These are phyloP conservation scores for Chloromyia formosa DNA, from an alignment of 2,888 invertebrate species.

Conservation along the genomic window DNA sequence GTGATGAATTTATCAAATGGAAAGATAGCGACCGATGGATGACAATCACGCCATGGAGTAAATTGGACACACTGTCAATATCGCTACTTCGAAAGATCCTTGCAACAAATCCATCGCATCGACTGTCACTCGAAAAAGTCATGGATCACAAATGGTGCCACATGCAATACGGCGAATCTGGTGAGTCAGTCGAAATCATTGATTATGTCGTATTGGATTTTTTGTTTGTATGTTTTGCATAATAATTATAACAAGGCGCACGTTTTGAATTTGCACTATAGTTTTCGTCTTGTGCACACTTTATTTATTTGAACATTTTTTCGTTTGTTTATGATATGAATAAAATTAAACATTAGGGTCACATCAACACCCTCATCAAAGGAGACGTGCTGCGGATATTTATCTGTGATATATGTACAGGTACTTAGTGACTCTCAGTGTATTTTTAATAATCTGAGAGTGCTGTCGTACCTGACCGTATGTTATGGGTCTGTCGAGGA, in stretches of 20 bases:
- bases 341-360: too few species aligned
- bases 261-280: too few species aligned
- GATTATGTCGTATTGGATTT: too few species aligned
- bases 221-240: too few species aligned
- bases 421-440: slow-evolving; percentile 90
- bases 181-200: too few species aligned
- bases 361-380: too few species aligned
- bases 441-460: slow-evolving; percentile 61
- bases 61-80: slow-evolving; percentile 78
- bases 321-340: too few species aligned
- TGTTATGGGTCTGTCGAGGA: slow-evolving; percentile 47
- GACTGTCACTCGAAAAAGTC: slow-evolving; percentile 75
- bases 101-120: slow-evolving; percentile 70
- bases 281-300: too few species aligned
- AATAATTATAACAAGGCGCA: too few species aligned
- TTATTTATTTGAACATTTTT: too few species aligned
- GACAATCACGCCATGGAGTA: slow-evolving; percentile 79
- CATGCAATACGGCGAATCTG: slow-evolving; percentile 62
- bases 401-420: slow-evolving; percentile 68
- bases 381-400: too few species aligned
- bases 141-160: slow-evolving; percentile 80
- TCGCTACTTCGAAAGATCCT: slow-evolving; percentile 81
- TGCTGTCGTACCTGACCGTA: slow-evolving; percentile 62
- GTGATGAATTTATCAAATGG: slow-evolving; percentile 80
- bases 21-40: slow-evolving; percentile 72